Base-by-base conservation (phyloP, 2,797 vertebrate species). In the Siniperca obscura region DNA sequence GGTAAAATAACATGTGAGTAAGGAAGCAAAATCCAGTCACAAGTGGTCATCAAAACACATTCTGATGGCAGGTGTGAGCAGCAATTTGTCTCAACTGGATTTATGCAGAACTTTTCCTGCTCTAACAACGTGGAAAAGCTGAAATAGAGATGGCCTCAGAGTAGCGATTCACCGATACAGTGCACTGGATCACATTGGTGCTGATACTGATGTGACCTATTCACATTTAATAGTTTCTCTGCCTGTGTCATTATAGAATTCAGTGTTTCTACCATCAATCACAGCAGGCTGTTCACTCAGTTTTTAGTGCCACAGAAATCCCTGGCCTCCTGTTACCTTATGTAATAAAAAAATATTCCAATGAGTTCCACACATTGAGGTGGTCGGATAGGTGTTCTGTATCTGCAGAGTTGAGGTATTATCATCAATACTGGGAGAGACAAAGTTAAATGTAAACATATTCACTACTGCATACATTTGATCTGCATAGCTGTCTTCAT, bases 1-100 rank as follows among this genome's bases (percentile, higher is more conserved):
- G 48, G 72, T 70, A 53, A 61, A 76, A 66, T 44, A 48, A 71
- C n/a, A 60, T 3, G 3, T 21, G 44, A 40, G 16, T 13, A 59
- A 48, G 5, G 30, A 82, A 10, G 72, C 27, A 34, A 56, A 78
- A n/a, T n/a, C 25, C 13, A n/a, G n/a, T 21, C 21, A 62, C 9
- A 48, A 17, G 46, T 1, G 12, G 7, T 17, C 55, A 70, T n/a
- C 22, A n/a, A 61, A 61, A 77, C 48, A 70, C 46, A 44, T 38
- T 40, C 7, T 27, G 64, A 60, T 14, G 42, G 3, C 6, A 38
- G 48, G 1, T 34, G 61, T 46, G 34, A 69, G 42, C 36, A 34
- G 7, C 27, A 10, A 21, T 36, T 44, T 42, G 34, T 70, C 44
- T 46, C 16, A 34, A 8, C 2, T 60, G 21, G 4, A 53, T 48